phyloP scores from a whole-genome alignment of 2,113 vertebrate genomes.

The Hypanus sabinus region DNA sequence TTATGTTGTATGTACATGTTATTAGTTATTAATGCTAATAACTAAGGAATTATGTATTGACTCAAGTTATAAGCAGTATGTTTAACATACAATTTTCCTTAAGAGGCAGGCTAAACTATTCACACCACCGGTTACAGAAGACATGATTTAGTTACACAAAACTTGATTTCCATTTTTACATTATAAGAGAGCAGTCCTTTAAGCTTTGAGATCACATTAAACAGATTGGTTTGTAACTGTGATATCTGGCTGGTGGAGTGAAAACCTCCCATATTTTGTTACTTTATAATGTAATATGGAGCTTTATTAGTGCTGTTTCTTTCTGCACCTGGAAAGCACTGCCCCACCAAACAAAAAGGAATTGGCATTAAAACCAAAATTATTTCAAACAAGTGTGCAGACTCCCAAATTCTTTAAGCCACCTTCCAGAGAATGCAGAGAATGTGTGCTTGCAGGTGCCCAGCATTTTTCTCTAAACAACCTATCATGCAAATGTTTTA shows the following conservation, averaged over 20 bases:
- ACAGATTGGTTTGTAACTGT: neutral
- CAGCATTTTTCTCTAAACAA: slow-evolving; percentile 3
- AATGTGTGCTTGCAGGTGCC: slow-evolving; percentile 1
- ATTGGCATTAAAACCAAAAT: neutral
- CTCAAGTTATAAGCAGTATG: neutral
- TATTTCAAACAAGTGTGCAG: neutral
- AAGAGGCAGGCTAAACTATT: neutral
- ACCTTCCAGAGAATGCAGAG: neutral
- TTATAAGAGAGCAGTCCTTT: neutral
- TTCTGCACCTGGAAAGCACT: neutral
- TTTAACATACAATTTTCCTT: neutral
- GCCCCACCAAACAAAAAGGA: neutral
- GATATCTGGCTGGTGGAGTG: neutral
- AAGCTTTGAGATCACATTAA: neutral
- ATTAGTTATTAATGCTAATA: neutral
- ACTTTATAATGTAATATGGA: neutral
- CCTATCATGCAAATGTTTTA: slow-evolving; percentile 1
- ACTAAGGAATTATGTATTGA: neutral
- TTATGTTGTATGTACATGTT: neutral
- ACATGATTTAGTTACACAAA: neutral
- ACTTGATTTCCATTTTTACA: neutral
- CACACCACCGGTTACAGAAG: neutral
- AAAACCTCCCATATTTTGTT: slow-evolving; percentile 3
- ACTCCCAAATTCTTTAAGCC: neutral
- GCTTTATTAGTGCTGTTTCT: neutral